phyloP scores from a whole-genome alignment of 2,888 invertebrate species.

The Pecten maximus region DNA sequence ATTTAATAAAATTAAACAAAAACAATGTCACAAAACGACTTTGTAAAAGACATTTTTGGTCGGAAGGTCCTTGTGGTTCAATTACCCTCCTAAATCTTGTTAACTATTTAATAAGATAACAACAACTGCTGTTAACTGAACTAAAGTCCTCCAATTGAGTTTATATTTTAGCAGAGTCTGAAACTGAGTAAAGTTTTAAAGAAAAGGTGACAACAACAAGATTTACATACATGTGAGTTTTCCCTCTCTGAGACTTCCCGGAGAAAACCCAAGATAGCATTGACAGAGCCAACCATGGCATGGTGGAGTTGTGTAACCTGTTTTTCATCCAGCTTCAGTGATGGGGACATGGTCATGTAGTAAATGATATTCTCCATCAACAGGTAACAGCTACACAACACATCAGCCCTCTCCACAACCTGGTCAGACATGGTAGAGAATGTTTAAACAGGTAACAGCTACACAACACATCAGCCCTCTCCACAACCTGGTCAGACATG shows the following conservation, averaged over 20 bases:
- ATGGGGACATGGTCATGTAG: conserved; percentile 75
- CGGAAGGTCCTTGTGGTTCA: too few species aligned
- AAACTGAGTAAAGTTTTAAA: too few species aligned
- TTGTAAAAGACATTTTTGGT: too few species aligned
- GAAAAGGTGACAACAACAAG: too few species aligned
- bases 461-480: too few species aligned
- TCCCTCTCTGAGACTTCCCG: conserved; percentile 54
- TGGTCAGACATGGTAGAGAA: conserved; percentile 51
- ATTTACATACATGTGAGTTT: background rate
- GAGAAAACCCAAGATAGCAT: conserved; percentile 75
- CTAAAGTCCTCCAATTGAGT: too few species aligned
- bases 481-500: conserved; percentile 62
- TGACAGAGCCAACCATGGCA: conserved; percentile 85
- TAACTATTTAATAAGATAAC: too few species aligned
- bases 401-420: conserved; percentile 67
- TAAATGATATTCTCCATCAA: conserved; percentile 79
- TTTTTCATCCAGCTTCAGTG: conserved; percentile 71
- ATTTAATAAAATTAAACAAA: too few species aligned
- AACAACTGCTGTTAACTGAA: too few species aligned
- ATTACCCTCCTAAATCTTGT: too few species aligned
- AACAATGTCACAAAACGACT: too few species aligned
- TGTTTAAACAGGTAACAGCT: background rate
- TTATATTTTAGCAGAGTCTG: too few species aligned
- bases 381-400: conserved; percentile 78
- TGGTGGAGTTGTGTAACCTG: conserved; percentile 95